Base-by-base conservation (phyloP, 1,140 invertebrate genomes). In the Papilio dardanus region DNA sequence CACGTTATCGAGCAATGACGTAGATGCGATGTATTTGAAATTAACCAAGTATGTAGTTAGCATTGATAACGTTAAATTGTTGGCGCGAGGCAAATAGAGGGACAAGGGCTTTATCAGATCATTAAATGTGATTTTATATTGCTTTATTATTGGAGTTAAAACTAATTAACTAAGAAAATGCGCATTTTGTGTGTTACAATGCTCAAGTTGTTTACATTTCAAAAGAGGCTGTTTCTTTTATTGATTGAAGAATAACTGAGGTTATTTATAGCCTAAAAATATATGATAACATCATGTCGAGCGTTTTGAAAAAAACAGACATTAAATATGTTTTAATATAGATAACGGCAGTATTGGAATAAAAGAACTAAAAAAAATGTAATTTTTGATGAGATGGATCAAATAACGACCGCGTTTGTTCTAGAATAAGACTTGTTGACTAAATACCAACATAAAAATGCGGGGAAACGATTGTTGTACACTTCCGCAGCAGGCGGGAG, bases 401-500 rank as follows among this genome's bases (percentile, higher is more conserved):
- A 62, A 50, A 62, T 66, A 76, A 40, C 28, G 31, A 21, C 31
- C 65, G 42, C 24, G 28, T 35, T 75, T 66, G 74, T 75, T 75
- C 30, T 75, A 62, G 54, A 62, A 62, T 28, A 30, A 2, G 24
- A 62, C 69, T 77, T 74, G 40, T 74, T 65, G 16, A 76, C 28
- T 30, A 54, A 33, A 75, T 74, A 40, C 10, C 14, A 24, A 75
- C 62, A 24, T 65, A 62, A 42, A 40, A 67, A 80, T 58, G 35
- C 54, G 46, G 68, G 62, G 71, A 62, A 62, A 24, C 30, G 54
- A 62, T 73, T 68, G 33, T 65, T 8, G 62, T 62, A 31, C 30
- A 54, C 73, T 68, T 81, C 79, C 75, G 69, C 40, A 50, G 69
- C 74, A 37, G 79, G 71, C 54, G 66, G 75, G 73, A 81, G 76